These are phyloP conservation scores for Meganola albula DNA, from an alignment of 2,888 invertebrate genomes.

Conservation along the genomic window DNA sequence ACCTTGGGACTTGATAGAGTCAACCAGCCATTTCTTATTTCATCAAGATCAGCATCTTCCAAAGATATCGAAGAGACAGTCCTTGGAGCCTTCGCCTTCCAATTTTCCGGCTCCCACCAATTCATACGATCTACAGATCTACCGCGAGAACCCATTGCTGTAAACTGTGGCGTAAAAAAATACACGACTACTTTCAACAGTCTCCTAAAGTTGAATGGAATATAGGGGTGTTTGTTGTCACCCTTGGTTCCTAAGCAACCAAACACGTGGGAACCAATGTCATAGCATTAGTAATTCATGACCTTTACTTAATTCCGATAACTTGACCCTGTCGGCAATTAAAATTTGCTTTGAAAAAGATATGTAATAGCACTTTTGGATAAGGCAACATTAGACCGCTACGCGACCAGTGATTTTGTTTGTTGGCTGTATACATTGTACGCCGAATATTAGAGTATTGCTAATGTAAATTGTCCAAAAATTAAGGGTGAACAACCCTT, in stretches of 20 bases:
- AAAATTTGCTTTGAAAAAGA: background rate
- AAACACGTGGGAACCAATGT: conserved; percentile 59
- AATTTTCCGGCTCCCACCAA: conserved; percentile 64
- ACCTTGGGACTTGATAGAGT: conserved; percentile 54
- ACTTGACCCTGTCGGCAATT: conserved; percentile 45
- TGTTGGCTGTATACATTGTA: background rate
- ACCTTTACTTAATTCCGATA: conserved; percentile 40
- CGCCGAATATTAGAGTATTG: too few species aligned
- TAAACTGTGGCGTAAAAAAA: background rate
- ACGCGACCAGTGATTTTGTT: too few species aligned
- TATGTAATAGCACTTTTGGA: background rate
- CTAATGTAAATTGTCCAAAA: too few species aligned
- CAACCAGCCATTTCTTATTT: conserved; percentile 66
- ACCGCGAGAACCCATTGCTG: conserved; percentile 44
- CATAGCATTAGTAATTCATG: conserved; percentile 52
- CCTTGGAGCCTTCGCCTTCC: conserved; percentile 42
- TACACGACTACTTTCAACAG: conserved; percentile 20
- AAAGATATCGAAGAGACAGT: conserved; percentile 51
- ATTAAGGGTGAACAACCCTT: too few species aligned
- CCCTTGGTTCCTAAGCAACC: conserved; percentile 47
- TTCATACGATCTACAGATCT: conserved; percentile 53
- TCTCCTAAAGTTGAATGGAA: conserved; percentile 42
- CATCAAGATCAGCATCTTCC: conserved; percentile 48
- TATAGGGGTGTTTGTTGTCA: conserved; percentile 49
- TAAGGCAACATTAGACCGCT: background rate